These are phyloP conservation scores for Heteropelma amictum DNA, from an alignment of 2,888 invertebrate genomes.

Conservation along the genomic window DNA sequence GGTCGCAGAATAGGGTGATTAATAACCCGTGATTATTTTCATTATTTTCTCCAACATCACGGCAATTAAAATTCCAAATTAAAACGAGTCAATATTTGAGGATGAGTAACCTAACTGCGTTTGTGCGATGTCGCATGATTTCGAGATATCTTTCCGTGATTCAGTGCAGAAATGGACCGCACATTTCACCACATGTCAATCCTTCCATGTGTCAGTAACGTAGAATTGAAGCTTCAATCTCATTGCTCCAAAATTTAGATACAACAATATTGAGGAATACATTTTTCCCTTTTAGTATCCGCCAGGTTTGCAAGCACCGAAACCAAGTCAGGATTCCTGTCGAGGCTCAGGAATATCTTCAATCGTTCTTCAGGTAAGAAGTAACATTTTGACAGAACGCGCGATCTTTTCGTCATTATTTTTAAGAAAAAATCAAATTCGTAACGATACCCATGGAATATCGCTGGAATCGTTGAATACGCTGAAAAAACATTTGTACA, in stretches of 20 bases:
- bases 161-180: conserved; percentile 28
- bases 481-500: conserved; percentile 54
- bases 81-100: conserved; percentile 38
- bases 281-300: conserved; percentile 8
- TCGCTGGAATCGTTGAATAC: conserved; percentile 13
- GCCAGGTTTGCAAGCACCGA: conserved; percentile 41
- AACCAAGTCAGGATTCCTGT: conserved; percentile 59
- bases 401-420: background rate
- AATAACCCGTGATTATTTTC: conserved; percentile 7
- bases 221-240: background rate
- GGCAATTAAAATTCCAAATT: conserved; percentile 54
- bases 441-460: background rate
- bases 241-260: background rate
- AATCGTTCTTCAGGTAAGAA: conserved; percentile 55
- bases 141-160: conserved; percentile 43
- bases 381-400: background rate
- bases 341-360: conserved; percentile 65
- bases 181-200: conserved; percentile 36
- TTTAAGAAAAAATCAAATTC: background rate
- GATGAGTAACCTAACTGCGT: conserved; percentile 50
- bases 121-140: conserved; percentile 35
- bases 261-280: background rate
- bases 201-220: conserved; percentile 54
- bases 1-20: conserved; percentile 1
- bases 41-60: background rate